phyloP scores from a whole-genome alignment of 2,888 invertebrate genomes.

The Andrena trimmerana region DNA sequence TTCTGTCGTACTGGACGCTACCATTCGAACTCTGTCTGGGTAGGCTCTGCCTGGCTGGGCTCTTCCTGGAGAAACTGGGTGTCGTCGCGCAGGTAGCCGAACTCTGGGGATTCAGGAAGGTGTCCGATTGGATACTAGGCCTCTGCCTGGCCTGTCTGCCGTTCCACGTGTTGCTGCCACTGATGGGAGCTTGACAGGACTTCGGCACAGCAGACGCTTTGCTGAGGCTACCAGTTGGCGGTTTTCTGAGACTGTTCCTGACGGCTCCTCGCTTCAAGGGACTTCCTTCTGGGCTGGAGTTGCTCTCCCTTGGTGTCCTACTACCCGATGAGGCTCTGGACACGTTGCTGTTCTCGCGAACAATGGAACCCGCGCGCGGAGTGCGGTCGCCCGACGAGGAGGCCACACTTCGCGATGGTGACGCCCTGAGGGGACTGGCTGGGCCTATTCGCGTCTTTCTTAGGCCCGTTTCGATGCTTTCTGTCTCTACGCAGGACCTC shows the following conservation, averaged over 20 bases:
- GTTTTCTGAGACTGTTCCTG: slow-evolving; percentile 84
- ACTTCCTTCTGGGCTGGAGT: slow-evolving; percentile 84
- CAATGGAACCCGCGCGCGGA: slow-evolving; percentile 77
- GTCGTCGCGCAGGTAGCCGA: slow-evolving; percentile 79
- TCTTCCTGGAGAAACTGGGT: slow-evolving; percentile 80
- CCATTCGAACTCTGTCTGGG: slow-evolving; percentile 86
- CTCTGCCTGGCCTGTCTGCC: slow-evolving; percentile 86
- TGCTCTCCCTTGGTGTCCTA: slow-evolving; percentile 78
- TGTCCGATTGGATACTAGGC: slow-evolving; percentile 88
- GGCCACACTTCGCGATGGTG: slow-evolving; percentile 76
- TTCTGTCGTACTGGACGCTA: slow-evolving; percentile 54
- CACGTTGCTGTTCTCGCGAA: slow-evolving; percentile 80
- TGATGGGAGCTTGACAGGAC: slow-evolving; percentile 74
- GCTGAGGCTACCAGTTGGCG: slow-evolving; percentile 86
- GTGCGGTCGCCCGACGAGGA: slow-evolving; percentile 78
- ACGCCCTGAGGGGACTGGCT: slow-evolving; percentile 75
- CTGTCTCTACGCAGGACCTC: slow-evolving; percentile 81
- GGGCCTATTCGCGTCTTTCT: slow-evolving; percentile 87
- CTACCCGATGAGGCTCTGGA: slow-evolving; percentile 79
- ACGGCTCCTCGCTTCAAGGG: slow-evolving; percentile 88
- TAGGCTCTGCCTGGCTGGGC: slow-evolving; percentile 83
- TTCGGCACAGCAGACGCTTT: slow-evolving; percentile 85
- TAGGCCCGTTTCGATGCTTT: slow-evolving; percentile 89
- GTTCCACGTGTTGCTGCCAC: slow-evolving; percentile 91
- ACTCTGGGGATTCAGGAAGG: slow-evolving; percentile 86